Evolutionary conservation across 2,113 vertebrate species (phyloP), one percentile per base, ranked within the genome.

Genomic region (Nibea coibor): DNA sequence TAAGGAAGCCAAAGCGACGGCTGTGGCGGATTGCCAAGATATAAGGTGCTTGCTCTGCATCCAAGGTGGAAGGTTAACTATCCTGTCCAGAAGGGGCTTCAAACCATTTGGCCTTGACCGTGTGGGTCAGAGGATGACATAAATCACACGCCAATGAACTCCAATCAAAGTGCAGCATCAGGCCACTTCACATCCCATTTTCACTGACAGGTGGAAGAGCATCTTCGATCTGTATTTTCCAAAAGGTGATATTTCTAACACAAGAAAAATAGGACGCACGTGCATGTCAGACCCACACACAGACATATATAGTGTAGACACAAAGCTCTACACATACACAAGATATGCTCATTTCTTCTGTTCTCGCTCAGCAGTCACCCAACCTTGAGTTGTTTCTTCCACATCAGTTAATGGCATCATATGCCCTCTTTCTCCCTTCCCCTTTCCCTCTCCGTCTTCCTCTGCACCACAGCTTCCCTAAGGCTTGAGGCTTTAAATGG

Each of bases 311-410:
- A 26, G 11, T 74, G 22, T 28, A 22, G 3, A 45, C 43, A 15
- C 11, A 45, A 11, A 45, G 14, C 4, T 42, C 20, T 51, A 39
- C 59, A 45, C 28, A 51, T 8, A 67, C n/a, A 85, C 43, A 48
- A 31, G 11, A n/a, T 61, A 48, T 42, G 53, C 63, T 79, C 58
- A 50, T 69, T 80, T 72, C 62, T 75, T 64, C 20, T n/a, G 78
- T 69, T 86, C 65, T 83, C 35, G 35, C 47, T 83, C 77, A 74
- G 65, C 74, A 70, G 77, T 84, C 83, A 80, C 73, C 73, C 75
- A 80, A 88, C 83, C 88, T 87, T 80, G 83, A 89, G 78, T 87
- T 75, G 72, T 81, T 91, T 90, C 80, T 88, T 86, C 82, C 83
- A 72, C 81, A 81, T 88, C 74, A 81, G 67, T 86, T 86, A 82